Evolutionary conservation across 2,113 vertebrate genomes (phyloP), one percentile per base, ranked within the genome.

Genomic region (Siniperca knerii): DNA sequence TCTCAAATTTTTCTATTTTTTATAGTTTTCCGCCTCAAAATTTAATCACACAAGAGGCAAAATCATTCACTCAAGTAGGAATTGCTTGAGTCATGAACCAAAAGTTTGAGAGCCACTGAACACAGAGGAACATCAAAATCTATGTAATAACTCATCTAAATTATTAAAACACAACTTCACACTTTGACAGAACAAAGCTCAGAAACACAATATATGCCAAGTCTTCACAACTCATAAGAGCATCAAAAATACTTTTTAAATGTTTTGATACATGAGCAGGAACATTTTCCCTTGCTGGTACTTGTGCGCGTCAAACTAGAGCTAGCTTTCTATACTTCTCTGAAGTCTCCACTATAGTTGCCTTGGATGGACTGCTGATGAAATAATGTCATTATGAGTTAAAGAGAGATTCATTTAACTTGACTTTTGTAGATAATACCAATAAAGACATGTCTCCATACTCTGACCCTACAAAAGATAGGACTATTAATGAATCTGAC

Each of bases 91-190:
- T 64, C 35, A 21, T 60, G 68, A 84, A 65, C 37, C 21, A 46
- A 73, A 73, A 37, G 44, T 60, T 42, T n/a, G 18, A 67, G 23
- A 83, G 13, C 15, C 58, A 40, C 33, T 64, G 58, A 80, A 64
- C 35, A 65, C 25, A 46, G 33, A 64, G 46, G 13, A 52, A 20
- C 42, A 44, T 10, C 8, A 44, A 44, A 37, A 79, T 60, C 58
- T 65, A 50, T 37, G 57, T 48, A 77, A 65, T n/a, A 71, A 64
- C 73, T 70, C 40, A 55, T 60, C 6, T 33, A 54, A 77, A 60
- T 71, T 18, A 72, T 65, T 60, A 42, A 81, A 86, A 52, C 50
- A 61, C 44, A 65, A 25, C 62, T 62, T 79, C 64, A 74, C 37
- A 55, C 23, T 66, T 50, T 71, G 12, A 66, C 44, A 67, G 42